Conservation (phyloP, 2,888 invertebrate genomes). For the Dyspetes luteomarginatus region DNA sequence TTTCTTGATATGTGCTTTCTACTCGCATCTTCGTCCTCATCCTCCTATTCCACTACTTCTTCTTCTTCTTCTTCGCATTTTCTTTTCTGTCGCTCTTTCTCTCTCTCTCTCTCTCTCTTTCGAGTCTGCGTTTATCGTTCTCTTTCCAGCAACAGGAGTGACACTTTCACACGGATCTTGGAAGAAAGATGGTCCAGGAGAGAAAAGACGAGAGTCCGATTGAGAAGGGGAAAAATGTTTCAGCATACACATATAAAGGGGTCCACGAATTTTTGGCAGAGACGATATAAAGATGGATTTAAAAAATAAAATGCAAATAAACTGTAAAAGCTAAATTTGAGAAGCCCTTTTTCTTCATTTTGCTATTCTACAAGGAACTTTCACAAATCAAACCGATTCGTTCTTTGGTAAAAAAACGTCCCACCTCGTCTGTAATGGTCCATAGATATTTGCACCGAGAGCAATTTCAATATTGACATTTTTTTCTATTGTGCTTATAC, state of each 20-base stretch:
- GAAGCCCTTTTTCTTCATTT: too few relatives aligned
- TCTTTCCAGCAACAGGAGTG: constrained; percentile 69
- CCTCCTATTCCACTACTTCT: constrained; percentile 53
- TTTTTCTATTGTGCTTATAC: too few relatives aligned
- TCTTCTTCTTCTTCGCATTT: constrained; percentile 55
- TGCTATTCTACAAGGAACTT: too few relatives aligned
- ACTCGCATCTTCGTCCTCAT: constrained; percentile 55
- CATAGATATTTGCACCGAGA: too few relatives aligned
- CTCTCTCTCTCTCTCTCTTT: constrained; percentile 69
- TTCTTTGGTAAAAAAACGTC: too few relatives aligned
- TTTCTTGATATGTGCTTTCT: constrained; percentile 28
- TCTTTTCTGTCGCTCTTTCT: constrained; percentile 68
- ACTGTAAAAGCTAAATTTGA: too few relatives aligned
- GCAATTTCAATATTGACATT: too few relatives aligned
- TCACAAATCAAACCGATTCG: too few relatives aligned
- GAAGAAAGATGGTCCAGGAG: constrained; percentile 59
- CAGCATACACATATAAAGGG: neutral
- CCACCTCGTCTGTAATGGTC: too few relatives aligned
- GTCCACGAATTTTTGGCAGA: too few relatives aligned
- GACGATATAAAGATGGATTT: too few relatives aligned
- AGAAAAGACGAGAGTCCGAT: constrained; percentile 38
- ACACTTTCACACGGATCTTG: constrained; percentile 76
- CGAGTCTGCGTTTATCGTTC: constrained; percentile 72
- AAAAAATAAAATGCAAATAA: too few relatives aligned
- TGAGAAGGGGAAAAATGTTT: constrained; percentile 14